These are phyloP conservation scores for Notarius lentiginosus DNA, from an alignment of 2,113 vertebrate genomes.

Conservation along the genomic window DNA sequence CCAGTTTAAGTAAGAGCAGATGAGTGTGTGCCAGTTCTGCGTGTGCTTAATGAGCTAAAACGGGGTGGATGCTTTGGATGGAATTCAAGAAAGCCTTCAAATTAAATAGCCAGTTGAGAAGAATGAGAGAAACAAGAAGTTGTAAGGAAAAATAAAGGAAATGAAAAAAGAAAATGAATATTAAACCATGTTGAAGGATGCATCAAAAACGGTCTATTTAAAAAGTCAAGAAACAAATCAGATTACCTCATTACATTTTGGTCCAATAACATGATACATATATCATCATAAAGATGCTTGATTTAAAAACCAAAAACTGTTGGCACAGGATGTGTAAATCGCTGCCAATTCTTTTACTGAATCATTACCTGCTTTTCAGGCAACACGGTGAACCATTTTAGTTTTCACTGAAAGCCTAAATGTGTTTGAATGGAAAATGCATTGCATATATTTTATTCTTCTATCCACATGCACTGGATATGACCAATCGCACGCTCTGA, in stretches of 20 bases:
- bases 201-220: neutral
- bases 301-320: neutral
- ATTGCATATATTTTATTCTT: neutral
- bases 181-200: neutral
- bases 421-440: neutral
- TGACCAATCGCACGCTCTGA: too few species aligned
- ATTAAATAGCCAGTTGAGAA: neutral
- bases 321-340: neutral
- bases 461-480: too few species aligned
- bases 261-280: neutral
- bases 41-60: neutral
- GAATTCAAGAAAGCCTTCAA: neutral
- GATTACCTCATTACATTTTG: neutral
- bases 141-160: neutral
- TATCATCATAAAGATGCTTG: neutral
- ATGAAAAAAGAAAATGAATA: neutral
- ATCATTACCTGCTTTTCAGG: conserved; percentile 12
- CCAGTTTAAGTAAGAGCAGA: neutral
- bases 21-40: neutral
- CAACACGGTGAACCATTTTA: neutral
- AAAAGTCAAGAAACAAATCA: neutral
- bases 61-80: neutral
- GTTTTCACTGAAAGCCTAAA: neutral
- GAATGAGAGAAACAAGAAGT: neutral
- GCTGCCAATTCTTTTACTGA: neutral